Evolutionary conservation across 2,888 invertebrate species (phyloP), one percentile per base, ranked within the genome.

Genomic region (Cordilura impudica): DNA sequence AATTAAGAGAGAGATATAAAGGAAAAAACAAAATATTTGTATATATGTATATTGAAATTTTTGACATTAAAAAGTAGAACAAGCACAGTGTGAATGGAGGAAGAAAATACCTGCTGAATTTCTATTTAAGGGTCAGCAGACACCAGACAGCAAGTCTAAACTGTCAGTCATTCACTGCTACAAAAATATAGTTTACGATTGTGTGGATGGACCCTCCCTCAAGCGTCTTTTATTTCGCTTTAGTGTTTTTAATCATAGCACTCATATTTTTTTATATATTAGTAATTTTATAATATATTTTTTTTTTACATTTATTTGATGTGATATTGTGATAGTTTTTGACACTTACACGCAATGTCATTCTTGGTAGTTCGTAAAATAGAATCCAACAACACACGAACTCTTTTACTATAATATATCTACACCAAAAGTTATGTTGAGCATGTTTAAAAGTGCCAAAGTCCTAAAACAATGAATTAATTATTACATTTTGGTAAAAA

Each of bases 301-400:
- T 47, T 54, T 31, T 16, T n/a, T 16, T 45, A 87, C 86, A 87
- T 88, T 88, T 89, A 87, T 88, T 89, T 88, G 89, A 88, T 88
- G 88, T 88, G 88, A 88, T 89, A 87, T 89, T 89, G 88, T 89
- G 89, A 89, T 89, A 89, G 88, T 87, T 87, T 84, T 87, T 89
- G 89, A 89, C 89, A 89, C 88, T 87, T 88, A 86, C 89, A 89
- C 89, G 86, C 87, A 84, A 86, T 83, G 84, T 81, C 80, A 78
- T 78, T 83, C 73, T 71, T 71, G 74, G 67, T 66, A 81, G 65
- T 78, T 75, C 58, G 67, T 63, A 63, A 18, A 53, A n/a, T n/a
- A n/a, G n/a, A 4, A 49, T 10, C 23, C 23, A 61, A 47, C 66
- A 60, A 85, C 84, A 84, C 85, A 85, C 81, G 81, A 81, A 83